These are phyloP conservation scores for chimpanzee (Pan troglodytes) DNA, from an alignment of 2,113 vertebrate genomes.

Conservation along the genomic window DNA sequence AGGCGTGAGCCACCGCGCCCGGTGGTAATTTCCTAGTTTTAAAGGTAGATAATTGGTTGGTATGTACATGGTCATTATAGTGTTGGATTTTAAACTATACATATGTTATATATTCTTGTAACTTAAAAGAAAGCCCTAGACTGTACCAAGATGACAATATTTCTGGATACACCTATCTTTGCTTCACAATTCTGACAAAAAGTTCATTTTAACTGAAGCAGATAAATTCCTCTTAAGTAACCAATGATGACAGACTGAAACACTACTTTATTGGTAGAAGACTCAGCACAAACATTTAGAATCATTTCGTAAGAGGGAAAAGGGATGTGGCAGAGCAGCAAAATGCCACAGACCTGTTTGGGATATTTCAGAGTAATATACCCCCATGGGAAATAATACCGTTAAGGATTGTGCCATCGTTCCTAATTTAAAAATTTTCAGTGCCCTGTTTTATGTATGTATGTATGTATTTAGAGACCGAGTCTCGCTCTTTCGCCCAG, in stretches of 20 bases:
- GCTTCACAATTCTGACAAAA: conserved; percentile 26
- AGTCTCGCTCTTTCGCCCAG: too few relatives aligned
- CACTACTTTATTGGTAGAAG: not conserved
- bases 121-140: not conserved
- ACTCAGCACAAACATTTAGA: conserved; percentile 40
- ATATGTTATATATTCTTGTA: not conserved
- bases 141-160: not conserved
- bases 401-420: conserved; percentile 6
- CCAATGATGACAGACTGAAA: conserved; percentile 38
- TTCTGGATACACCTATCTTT: not conserved
- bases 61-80: not conserved
- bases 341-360: conserved; percentile 1
- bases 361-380: not conserved
- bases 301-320: conserved; percentile 28
- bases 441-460: too few relatives aligned
- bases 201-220: conserved; percentile 36
- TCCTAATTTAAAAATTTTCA: not conserved
- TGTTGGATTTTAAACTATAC: conserved; percentile 12
- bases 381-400: not conserved
- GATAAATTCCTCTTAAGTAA: conserved; percentile 21
- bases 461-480: too few relatives aligned
- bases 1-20: too few relatives aligned
- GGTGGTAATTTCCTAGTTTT: conserved; percentile 14
- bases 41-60: not conserved
- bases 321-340: not conserved